These are phyloP conservation scores for Calliphora vicina DNA, from an alignment of 1,140 invertebrate species.

Conservation along the genomic window DNA sequence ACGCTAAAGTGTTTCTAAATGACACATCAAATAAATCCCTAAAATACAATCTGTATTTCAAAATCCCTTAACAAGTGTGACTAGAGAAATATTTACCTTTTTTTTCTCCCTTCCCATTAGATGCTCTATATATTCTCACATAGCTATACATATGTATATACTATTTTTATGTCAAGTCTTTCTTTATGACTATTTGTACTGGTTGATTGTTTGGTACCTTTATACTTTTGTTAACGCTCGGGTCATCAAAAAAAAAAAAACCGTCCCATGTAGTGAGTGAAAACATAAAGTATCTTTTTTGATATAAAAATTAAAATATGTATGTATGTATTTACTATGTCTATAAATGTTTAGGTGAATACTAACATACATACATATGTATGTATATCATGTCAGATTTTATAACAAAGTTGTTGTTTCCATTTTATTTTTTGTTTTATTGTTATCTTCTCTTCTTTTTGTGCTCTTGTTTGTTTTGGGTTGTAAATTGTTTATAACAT, in stretches of 20 bases:
- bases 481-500: too few species aligned
- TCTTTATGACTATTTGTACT: background rate
- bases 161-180: background rate
- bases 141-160: too few species aligned
- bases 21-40: conserved; percentile 30
- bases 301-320: background rate
- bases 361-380: background rate
- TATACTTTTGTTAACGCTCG: background rate
- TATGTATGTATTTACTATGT: too few species aligned
- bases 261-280: background rate
- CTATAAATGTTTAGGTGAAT: background rate
- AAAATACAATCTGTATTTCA: conserved; percentile 22
- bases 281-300: background rate
- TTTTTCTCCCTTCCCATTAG: background rate
- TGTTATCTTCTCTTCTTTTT: background rate
- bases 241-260: background rate
- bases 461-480: background rate
- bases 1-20: conserved; percentile 25
- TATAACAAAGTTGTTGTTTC: background rate
- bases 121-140: too few species aligned
- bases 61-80: conserved; percentile 24
- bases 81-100: conserved; percentile 21
- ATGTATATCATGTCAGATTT: background rate
- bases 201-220: background rate
- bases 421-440: background rate